Conservation (phyloP, 37 sponge, comb jelly and placozoan species). For the Halisarca cf. caerulea region DNA sequence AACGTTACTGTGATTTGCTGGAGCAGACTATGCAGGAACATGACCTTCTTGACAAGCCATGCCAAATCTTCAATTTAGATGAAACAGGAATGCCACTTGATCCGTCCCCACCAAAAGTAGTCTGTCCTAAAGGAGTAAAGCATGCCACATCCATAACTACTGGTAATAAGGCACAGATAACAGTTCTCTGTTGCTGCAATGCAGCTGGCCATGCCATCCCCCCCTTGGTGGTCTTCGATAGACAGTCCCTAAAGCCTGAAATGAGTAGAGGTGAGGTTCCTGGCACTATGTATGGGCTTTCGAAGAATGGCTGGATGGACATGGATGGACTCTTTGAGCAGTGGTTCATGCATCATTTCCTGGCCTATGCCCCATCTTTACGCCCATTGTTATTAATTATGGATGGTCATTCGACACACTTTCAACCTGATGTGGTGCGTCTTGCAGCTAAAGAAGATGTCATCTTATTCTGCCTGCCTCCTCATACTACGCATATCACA, state of each 20-base stretch:
- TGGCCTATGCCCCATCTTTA: constrained; percentile 34
- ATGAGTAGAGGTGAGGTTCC: constrained; percentile 44
- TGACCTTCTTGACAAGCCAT: too few species aligned
- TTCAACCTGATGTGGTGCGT: constrained; percentile 6
- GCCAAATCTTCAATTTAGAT: constrained; percentile 25
- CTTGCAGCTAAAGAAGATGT: constrained; percentile 34
- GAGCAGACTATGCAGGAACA: too few species aligned
- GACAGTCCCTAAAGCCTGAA: too few species aligned
- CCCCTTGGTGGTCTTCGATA: constrained; percentile 46
- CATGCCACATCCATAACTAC: background rate
- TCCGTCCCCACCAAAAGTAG: background rate
- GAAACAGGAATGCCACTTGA: constrained; percentile 34
- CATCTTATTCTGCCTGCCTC: constrained; percentile 41
- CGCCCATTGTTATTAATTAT: constrained; percentile 41
- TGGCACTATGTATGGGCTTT: constrained; percentile 45
- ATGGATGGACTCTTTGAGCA: constrained; percentile 22
- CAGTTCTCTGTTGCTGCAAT: constrained; percentile 42
- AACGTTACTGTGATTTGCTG: too few species aligned
- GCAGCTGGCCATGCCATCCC: constrained; percentile 56
- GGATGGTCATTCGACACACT: constrained; percentile 58
- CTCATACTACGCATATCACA: constrained; percentile 48
- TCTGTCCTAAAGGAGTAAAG: background rate
- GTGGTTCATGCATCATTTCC: constrained; percentile 58
- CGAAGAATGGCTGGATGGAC: constrained; percentile 54
- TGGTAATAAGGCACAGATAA: constrained; percentile 34